Conservation (phyloP, 2,797 vertebrate genomes). For the Ctenopoma kingsleyae region DNA sequence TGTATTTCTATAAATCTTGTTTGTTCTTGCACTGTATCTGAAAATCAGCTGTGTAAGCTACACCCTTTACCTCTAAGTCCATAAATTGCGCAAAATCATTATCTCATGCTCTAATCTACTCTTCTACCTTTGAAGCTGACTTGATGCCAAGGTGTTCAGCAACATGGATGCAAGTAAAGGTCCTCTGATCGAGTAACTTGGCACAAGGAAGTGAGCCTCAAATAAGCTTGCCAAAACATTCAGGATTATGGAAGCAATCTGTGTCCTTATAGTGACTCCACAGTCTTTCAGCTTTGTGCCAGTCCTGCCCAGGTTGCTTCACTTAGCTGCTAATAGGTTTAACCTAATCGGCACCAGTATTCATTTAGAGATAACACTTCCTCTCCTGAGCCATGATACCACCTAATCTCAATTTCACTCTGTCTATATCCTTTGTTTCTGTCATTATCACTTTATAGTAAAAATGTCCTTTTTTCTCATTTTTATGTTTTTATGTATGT, state of each 20-base stretch:
- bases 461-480: not conserved
- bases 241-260: slow-evolving; percentile 42
- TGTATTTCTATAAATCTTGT: slow-evolving; percentile 9
- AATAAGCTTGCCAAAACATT: slow-evolving; percentile 54
- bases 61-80: not conserved
- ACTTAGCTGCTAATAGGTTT: slow-evolving; percentile 78
- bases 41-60: not conserved
- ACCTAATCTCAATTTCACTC: slow-evolving; percentile 10
- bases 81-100: slow-evolving; percentile 32
- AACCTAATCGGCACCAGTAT: slow-evolving; percentile 70
- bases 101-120: slow-evolving; percentile 33
- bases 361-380: slow-evolving; percentile 69
- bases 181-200: slow-evolving; percentile 40
- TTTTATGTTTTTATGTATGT: not conserved
- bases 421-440: not conserved
- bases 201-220: slow-evolving; percentile 38
- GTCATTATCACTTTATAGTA: not conserved
- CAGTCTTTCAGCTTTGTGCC: slow-evolving; percentile 47
- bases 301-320: slow-evolving; percentile 51
- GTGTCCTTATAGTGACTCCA: slow-evolving; percentile 59
- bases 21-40: not conserved
- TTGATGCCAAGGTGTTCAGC: slow-evolving; percentile 46
- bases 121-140: slow-evolving; percentile 29
- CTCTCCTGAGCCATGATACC: slow-evolving; percentile 62
- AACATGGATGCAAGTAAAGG: slow-evolving; percentile 48